Evolutionary conservation across 2,113 vertebrate species (phyloP).

Genomic region (Oncorhynchus mykiss): DNA sequence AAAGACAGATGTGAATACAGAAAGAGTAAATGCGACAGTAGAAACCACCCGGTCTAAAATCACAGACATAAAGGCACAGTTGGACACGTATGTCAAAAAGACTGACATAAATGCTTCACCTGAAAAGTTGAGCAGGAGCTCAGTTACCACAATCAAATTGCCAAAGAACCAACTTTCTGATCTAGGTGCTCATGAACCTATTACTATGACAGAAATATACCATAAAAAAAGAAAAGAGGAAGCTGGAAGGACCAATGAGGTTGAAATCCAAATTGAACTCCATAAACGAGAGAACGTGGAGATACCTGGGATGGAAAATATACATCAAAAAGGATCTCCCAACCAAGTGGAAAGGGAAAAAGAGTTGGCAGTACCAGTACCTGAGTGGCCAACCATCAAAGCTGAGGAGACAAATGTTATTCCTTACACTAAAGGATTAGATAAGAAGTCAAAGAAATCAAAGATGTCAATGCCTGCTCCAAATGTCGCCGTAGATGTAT

Average conservation of each 20-base stretch:
- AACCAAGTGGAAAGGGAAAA: too few relatives aligned
- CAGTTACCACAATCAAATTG: constrained; percentile 41
- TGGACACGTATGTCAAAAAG: constrained; percentile 35
- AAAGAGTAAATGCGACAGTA: constrained; percentile 68
- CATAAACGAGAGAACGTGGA: constrained; percentile 53
- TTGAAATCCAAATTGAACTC: constrained; percentile 40
- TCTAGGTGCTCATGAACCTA: constrained; percentile 42
- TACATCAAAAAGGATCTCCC: constrained; percentile 28
- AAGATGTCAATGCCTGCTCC: constrained; percentile 43
- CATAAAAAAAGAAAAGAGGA: constrained; percentile 31
- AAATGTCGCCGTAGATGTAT: not conserved
- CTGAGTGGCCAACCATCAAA: not conserved
- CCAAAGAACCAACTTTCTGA: constrained; percentile 49
- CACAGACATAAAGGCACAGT: constrained; percentile 47
- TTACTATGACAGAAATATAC: constrained; percentile 42
- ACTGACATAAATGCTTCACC: constrained; percentile 37
- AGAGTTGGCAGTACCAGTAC: not conserved
- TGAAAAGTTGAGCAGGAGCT: constrained; percentile 45
- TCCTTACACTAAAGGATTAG: constrained; percentile 31
- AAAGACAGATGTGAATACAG: constrained; percentile 70
- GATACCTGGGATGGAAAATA: constrained; percentile 57
- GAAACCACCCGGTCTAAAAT: constrained; percentile 60
- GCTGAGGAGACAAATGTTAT: constrained; percentile 12
- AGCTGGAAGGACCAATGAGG: constrained; percentile 4
- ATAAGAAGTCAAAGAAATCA: constrained; percentile 55